phyloP scores from a whole-genome alignment of 2,113 vertebrate genomes.

The Phrynocephalus versicolor region DNA sequence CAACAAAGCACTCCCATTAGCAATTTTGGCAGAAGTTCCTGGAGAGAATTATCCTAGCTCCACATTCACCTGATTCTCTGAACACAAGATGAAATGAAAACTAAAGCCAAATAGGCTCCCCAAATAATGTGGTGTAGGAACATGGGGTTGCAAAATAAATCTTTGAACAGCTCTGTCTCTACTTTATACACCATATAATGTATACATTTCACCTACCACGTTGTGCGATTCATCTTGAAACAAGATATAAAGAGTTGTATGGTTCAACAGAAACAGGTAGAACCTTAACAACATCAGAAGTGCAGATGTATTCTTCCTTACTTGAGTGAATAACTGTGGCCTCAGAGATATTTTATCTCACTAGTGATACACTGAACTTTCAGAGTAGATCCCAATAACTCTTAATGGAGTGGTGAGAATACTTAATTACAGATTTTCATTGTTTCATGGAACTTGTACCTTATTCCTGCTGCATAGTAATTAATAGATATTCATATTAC shows the following conservation, averaged over 20 bases:
- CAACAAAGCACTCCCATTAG: background rate
- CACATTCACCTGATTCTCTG: background rate
- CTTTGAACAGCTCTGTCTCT: background rate
- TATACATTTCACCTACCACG: background rate
- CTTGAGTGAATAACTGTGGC: background rate
- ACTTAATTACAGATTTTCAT: constrained; percentile 19
- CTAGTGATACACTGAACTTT: constrained; percentile 3
- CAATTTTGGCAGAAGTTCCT: background rate
- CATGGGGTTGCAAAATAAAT: background rate
- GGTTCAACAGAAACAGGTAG: no score
- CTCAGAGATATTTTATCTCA: constrained; percentile 19
- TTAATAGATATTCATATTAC: constrained; percentile 14
- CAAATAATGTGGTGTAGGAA: background rate
- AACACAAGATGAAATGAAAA: background rate
- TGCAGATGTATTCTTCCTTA: constrained; percentile 9
- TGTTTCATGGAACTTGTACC: constrained; percentile 30
- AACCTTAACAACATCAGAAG: constrained; percentile 8
- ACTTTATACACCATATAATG: background rate
- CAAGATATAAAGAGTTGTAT: rapidly evolving
- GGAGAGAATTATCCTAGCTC: background rate
- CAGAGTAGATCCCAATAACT: constrained; percentile 38
- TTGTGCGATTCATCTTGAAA: background rate
- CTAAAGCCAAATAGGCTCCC: background rate
- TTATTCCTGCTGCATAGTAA: constrained; percentile 2
- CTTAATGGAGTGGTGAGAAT: constrained; percentile 16